Evolutionary conservation across 2,113 vertebrate genomes (phyloP), one percentile per base, ranked within the genome.

Genomic region (Prinia subflava): DNA sequence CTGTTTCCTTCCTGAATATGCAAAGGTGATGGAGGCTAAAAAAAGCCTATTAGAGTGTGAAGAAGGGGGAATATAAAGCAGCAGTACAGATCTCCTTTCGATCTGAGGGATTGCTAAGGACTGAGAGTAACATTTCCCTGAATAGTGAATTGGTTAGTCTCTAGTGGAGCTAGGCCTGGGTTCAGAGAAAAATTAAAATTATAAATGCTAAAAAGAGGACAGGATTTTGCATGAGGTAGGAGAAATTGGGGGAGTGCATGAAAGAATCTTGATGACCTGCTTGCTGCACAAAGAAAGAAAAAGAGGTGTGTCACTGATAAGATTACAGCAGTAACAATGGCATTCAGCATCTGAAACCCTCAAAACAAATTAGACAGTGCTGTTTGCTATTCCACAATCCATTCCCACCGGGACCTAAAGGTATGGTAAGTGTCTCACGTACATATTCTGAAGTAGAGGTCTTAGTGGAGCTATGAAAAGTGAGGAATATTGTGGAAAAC

Each of bases 201-300:
- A 19, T n/a, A 60, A 79, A 44, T 28, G 30, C 37, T 69, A 42
- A 62, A 68, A 73, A 69, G 21, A 49, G 31, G 24, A 31, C 3
- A 22, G 41, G 28, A 60, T 47, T 90, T 78, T 85, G 33, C 23
- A 35, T 21, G 18, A 68, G 14, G 31, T 49, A 35, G 42, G 20
- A 63, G 49, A 60, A 70, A 16, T 3, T 73, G 44, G 13, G 4
- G 11, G 10, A 69, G 12, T 0, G 0, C 13, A 3, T 19, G 22
- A 71, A 42, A 59, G 47, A 70, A 57, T 14, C 20, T 78, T n/a
- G 35, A 9, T 75, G 65, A 47, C 9, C 9, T 27, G 7, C 25
- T 10, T 52, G 49, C 63, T 52, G 18, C 46, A 33, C 59, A 52
- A 44, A 52, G 37, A 44, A 76, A 50, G 42, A 22, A 57, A 81